Base-by-base conservation (phyloP, 2,888 invertebrate genomes). In the Caenorhabditis sinica region DNA sequence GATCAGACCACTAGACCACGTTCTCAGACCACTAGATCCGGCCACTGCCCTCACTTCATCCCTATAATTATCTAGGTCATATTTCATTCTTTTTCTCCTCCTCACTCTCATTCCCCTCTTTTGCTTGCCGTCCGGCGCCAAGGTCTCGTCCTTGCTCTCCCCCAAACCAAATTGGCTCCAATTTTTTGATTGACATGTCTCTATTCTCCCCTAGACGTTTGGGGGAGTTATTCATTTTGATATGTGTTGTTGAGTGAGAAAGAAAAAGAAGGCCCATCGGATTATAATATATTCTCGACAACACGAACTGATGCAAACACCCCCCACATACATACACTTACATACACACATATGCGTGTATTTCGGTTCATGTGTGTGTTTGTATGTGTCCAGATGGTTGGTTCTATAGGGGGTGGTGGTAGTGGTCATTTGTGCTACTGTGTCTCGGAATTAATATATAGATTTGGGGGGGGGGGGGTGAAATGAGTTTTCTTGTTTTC, bases 241-340 rank as follows among this genome's bases (percentile, higher is more conserved):
- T 69, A 69, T 69, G 69, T 69, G 56, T 65, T 40, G 20, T 1
- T 66, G 36, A 25, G 49, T n/a, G 28, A 66, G 28, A 30, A 25
- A 45, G 51, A 25, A 8, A 49, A 36, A 8, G n/a, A 49, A 49
- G 40, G 36, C 28, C 11, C 6, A 2, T 30, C 33, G 75, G 76
- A 68, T 76, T 76, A 76, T 75, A 75, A 75, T 76, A 58, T 60
- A 76, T 76, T 76, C 76, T 60, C 45, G 66, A 56, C 33, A 33
- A 40, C 13, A 40, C 13, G 45, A 58, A 58, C 66, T 65, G 74
- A 66, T 58, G 45, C 45, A 74, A 74, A 74, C 74, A 65, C 53
- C n/a, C n/a, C n/a, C n/a, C n/a, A n/a, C n/a, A 66, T 58, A 65
- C 45, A 33, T 66, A 15, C 61, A n/a, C n/a, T n/a, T n/a, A n/a